These are phyloP conservation scores for Tromatobia lineatoria DNA, from an alignment of 2,888 invertebrate genomes.

Conservation along the genomic window DNA sequence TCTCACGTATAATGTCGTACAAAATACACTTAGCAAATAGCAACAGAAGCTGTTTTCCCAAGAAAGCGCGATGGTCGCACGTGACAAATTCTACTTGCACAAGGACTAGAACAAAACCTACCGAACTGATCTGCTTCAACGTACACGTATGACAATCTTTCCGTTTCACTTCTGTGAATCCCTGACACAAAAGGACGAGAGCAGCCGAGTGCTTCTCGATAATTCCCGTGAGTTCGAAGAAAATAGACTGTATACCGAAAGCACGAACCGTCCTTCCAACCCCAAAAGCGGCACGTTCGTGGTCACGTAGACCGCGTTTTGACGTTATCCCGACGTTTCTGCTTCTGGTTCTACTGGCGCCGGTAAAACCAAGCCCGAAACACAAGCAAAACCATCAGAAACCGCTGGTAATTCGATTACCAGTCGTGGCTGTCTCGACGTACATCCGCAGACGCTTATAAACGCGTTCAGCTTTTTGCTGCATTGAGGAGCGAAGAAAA, in stretches of 20 bases:
- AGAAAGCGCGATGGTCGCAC: conserved; percentile 43
- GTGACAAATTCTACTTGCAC: conserved; percentile 60
- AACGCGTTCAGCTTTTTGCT: conserved; percentile 31
- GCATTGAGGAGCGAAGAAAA: neutral
- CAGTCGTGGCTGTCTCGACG: conserved; percentile 14
- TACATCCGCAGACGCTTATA: conserved; percentile 26
- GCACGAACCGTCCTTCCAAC: conserved; percentile 22
- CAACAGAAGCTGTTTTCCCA: conserved; percentile 40
- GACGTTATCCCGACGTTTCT: conserved; percentile 51
- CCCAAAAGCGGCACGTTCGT: conserved; percentile 35
- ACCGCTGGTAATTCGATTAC: conserved; percentile 43
- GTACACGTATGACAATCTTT: neutral
- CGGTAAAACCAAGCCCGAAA: conserved; percentile 5
- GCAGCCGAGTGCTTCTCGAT: conserved; percentile 33
- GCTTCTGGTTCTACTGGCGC: neutral
- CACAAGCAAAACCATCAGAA: conserved; percentile 28
- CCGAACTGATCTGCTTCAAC: neutral
- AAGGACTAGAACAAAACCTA: conserved; percentile 16
- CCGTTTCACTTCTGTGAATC: neutral
- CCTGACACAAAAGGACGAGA: neutral
- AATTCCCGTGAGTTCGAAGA: conserved; percentile 36
- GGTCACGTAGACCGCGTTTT: conserved; percentile 58
- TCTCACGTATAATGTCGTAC: conserved; percentile 9
- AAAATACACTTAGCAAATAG: conserved; percentile 29
- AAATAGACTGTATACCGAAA: conserved; percentile 53